Evolutionary conservation across 2,113 vertebrate species (phyloP).

Genomic region (Xiphophorus maculatus): DNA sequence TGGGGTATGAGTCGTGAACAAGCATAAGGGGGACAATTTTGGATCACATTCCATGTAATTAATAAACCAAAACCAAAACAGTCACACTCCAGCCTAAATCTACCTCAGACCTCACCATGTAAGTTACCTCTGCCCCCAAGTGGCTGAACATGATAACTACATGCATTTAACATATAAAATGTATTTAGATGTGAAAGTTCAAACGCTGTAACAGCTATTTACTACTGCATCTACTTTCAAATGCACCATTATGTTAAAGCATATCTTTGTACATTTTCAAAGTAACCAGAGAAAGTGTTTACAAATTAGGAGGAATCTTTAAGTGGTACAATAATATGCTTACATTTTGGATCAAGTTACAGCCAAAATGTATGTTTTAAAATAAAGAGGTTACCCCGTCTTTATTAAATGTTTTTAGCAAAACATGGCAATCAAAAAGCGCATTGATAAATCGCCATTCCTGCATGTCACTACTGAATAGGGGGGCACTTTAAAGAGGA

Average conservation of each 20-base stretch:
- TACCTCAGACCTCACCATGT: constrained; percentile 52
- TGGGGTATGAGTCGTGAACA: constrained; percentile 63
- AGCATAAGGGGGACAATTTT: constrained; percentile 47
- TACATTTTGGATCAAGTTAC: no score
- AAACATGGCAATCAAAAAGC: background rate
- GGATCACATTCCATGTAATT: constrained; percentile 75
- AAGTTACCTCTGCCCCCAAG: constrained; percentile 82
- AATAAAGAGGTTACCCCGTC: background rate
- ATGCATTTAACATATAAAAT: constrained; percentile 18
- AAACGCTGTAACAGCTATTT: background rate
- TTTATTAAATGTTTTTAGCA: background rate
- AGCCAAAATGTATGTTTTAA: constrained; percentile 2
- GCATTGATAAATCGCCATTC: constrained; percentile 14
- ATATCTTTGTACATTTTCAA: background rate
- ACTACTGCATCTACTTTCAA: background rate
- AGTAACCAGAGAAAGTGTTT: background rate
- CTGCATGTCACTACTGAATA: constrained; percentile 2
- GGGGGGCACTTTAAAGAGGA: constrained; percentile 41
- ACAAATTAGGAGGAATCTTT: background rate
- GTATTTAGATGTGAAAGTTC: background rate
- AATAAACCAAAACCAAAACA: constrained; percentile 30
- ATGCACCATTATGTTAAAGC: background rate
- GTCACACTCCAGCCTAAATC: constrained; percentile 29
- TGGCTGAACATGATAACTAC: constrained; percentile 69
- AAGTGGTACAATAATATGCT: background rate